Base-by-base conservation (phyloP, 2,113 vertebrate species). In the Bubalus kerabau region DNA sequence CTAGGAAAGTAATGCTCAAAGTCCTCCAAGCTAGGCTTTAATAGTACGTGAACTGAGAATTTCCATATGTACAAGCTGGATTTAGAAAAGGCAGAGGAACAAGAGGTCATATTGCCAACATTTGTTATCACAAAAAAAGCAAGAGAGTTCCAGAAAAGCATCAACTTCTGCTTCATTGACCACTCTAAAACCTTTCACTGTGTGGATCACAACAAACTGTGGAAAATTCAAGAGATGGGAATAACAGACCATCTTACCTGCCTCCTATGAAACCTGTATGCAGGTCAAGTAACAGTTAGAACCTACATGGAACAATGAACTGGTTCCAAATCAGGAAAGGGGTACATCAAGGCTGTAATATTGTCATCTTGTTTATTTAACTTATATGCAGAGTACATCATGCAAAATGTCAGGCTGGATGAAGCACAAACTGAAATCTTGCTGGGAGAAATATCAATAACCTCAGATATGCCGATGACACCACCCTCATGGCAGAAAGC, bases 11-110 rank as follows among this genome's bases (percentile, higher is more conserved):
- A 23, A 71, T 71, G n/a, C n/a, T 36, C 64, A 71, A 71, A 12
- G 64, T 36, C 64, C 64, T 71, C 2, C 64, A 71, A 36, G 64
- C 17, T 36, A 36, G 64, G n/a, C n/a, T 71, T 71, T 36, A 71
- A 71, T 36, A 6, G n/a, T 21, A 71, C 4, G 0, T 71, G 64
- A 71, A 71, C n/a, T 0, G 2, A 36, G 64, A 71, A 36, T 19
- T 71, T 71, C 17, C n/a, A 71, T 9, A 23, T 36, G 64, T 36
- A 21, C n/a, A 71, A 11, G 64, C 19, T 71, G 9, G n/a, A 23
- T 71, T 36, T 36, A 21, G 64, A 23, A 36, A 71, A 36, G 64
- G 64, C n/a, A 71, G n/a, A 71, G 64, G 64, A 23, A 23, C 9
- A 10, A 71, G 17, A 71, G 64, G 36, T 71, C n/a, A 36, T 36